These are phyloP conservation scores for Nineta flava DNA, from an alignment of 2,888 invertebrate species.

Conservation along the genomic window DNA sequence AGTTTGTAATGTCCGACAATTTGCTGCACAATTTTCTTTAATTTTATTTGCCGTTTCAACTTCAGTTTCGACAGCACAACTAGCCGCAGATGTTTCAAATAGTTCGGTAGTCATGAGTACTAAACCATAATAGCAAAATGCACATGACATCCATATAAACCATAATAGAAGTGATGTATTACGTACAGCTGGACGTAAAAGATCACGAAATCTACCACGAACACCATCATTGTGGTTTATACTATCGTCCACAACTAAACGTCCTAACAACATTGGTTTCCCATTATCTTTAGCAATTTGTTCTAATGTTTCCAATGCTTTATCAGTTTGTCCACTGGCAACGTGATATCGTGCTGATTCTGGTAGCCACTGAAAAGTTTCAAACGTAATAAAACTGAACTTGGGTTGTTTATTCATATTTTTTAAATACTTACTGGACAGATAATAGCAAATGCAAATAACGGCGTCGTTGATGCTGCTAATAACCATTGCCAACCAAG, in stretches of 20 bases:
- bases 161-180: constrained; percentile 75
- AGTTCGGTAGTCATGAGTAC: constrained; percentile 90
- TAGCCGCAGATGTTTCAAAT: constrained; percentile 46
- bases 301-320: constrained; percentile 69
- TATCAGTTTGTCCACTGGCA: constrained; percentile 71
- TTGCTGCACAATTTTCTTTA: constrained; percentile 41
- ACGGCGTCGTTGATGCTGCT: constrained; percentile 78
- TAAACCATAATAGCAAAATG: constrained; percentile 89
- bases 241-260: constrained; percentile 64
- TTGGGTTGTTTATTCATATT: not conserved
- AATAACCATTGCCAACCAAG: constrained; percentile 85
- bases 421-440: constrained; percentile 47
- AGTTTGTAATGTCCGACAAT: constrained; percentile 56
- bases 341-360: constrained; percentile 85
- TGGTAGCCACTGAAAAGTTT: constrained; percentile 69
- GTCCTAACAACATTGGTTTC: constrained; percentile 72
- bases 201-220: constrained; percentile 50
- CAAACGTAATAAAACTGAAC: not conserved
- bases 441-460: constrained; percentile 65
- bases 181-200: constrained; percentile 63
- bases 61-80: constrained; percentile 23
- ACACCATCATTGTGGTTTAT: constrained; percentile 32
- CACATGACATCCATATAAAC: constrained; percentile 91
- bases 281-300: constrained; percentile 76
- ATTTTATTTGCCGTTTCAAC: constrained; percentile 19